These are phyloP conservation scores for Rhyzopertha dominica DNA, from an alignment of 1,140 invertebrate genomes.

Conservation along the genomic window DNA sequence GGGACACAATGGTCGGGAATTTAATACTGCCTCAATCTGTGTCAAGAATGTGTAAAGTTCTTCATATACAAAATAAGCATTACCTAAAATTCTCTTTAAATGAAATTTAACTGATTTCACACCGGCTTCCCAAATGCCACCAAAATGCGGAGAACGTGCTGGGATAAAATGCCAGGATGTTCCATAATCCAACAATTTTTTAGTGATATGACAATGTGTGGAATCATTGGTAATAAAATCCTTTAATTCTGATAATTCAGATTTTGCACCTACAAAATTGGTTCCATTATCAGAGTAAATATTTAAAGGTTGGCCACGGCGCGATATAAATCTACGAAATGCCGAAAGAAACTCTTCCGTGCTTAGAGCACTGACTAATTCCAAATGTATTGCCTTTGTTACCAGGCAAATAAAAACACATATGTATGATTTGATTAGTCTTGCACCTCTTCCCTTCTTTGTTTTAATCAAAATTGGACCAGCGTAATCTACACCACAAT, in stretches of 20 bases:
- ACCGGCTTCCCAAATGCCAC: conserved; percentile 36
- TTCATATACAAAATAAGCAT: conserved; percentile 18
- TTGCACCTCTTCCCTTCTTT: background rate
- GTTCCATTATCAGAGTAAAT: conserved; percentile 29
- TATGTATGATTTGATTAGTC: conserved; percentile 1
- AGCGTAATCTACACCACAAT: conserved; percentile 35
- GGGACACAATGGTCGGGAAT: conserved; percentile 34
- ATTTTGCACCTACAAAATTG: conserved; percentile 17
- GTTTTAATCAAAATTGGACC: conserved; percentile 30
- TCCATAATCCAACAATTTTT: conserved; percentile 10
- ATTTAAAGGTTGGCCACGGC: conserved; percentile 27
- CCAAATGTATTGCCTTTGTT: conserved; percentile 1
- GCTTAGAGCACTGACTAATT: conserved; percentile 14
- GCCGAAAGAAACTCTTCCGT: conserved; percentile 26
- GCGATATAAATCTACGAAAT: conserved; percentile 33
- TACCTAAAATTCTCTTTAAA: conserved; percentile 14
- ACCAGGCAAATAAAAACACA: conserved; percentile 10
- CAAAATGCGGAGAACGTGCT: conserved; percentile 30
- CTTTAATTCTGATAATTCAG: conserved; percentile 11
- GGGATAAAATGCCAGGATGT: conserved; percentile 27
- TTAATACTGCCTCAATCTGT: conserved; percentile 27
- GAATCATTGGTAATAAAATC: conserved; percentile 10
- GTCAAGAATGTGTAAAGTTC: conserved; percentile 19
- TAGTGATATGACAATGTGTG: background rate
- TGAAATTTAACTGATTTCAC: conserved; percentile 36